phyloP scores from a whole-genome alignment of 2,797 vertebrate genomes.

The Gymnothorax javanicus region DNA sequence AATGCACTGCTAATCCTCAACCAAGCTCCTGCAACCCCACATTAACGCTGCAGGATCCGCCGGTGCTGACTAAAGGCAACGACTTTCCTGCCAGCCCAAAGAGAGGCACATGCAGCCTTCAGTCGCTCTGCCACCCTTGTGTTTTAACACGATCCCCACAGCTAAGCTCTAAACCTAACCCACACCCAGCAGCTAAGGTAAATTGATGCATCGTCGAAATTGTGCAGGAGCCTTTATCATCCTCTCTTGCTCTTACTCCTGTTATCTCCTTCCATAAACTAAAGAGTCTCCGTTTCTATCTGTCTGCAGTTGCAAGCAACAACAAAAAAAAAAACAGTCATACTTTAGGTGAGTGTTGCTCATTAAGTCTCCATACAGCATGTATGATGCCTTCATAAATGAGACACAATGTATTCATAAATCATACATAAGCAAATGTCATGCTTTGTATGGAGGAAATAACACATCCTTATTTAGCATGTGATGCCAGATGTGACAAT shows the following conservation, averaged over 20 bases:
- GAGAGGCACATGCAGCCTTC: background rate
- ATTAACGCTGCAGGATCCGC: conserved; percentile 23
- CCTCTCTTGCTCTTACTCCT: background rate
- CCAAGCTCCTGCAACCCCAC: conserved; percentile 26
- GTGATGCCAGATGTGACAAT: too few relatives aligned
- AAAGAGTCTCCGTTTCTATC: background rate
- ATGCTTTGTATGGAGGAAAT: too few relatives aligned
- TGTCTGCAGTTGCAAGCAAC: background rate
- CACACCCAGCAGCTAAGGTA: background rate
- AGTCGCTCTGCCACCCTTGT: background rate
- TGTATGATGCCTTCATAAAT: too few relatives aligned
- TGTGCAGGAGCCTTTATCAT: background rate
- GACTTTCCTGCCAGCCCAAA: conserved; percentile 28
- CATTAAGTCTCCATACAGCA: too few relatives aligned
- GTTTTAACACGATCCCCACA: background rate
- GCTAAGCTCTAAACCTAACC: background rate
- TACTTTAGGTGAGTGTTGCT: too few relatives aligned
- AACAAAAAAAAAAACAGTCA: too few relatives aligned
- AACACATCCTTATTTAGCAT: too few relatives aligned
- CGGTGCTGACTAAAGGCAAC: conserved; percentile 32
- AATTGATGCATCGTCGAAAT: background rate
- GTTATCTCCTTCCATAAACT: background rate
- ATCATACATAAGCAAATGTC: too few relatives aligned
- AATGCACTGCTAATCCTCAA: conserved; percentile 23
- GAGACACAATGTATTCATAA: too few relatives aligned